phyloP scores from a whole-genome alignment of 2,113 vertebrate genomes.

The Xenus cinereus region DNA sequence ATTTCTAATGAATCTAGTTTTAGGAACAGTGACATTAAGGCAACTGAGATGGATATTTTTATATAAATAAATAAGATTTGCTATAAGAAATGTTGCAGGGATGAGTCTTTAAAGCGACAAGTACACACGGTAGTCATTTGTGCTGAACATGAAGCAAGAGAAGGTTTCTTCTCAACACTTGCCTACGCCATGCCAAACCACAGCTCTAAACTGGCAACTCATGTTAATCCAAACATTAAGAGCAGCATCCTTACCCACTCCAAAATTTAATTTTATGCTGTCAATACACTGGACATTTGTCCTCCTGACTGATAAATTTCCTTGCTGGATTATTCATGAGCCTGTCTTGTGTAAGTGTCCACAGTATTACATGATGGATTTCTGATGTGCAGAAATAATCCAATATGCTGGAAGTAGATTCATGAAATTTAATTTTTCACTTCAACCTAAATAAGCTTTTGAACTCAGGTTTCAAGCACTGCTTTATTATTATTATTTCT shows the following conservation, averaged over 20 bases:
- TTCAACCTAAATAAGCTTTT: background rate
- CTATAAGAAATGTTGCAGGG: background rate
- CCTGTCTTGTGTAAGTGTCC: background rate
- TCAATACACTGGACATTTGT: background rate
- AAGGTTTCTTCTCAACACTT: background rate
- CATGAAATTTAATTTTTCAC: background rate
- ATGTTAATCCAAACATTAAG: background rate
- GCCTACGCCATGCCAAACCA: background rate
- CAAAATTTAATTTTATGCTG: background rate
- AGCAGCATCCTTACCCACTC: background rate
- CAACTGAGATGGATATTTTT: background rate
- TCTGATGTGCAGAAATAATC: background rate
- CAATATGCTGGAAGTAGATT: background rate
- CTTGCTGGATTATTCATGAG: background rate
- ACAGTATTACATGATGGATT: background rate
- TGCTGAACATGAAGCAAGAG: background rate
- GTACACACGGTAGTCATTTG: background rate
- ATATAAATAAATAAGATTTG: background rate
- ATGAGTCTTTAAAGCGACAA: background rate
- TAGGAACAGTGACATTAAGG: background rate
- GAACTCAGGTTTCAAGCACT: background rate
- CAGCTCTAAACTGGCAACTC: background rate
- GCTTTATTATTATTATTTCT: slow-evolving; percentile 28
- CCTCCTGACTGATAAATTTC: background rate
- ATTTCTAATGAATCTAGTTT: background rate